phyloP scores from a whole-genome alignment of 2,113 vertebrate species.

The Talpa occidentalis region DNA sequence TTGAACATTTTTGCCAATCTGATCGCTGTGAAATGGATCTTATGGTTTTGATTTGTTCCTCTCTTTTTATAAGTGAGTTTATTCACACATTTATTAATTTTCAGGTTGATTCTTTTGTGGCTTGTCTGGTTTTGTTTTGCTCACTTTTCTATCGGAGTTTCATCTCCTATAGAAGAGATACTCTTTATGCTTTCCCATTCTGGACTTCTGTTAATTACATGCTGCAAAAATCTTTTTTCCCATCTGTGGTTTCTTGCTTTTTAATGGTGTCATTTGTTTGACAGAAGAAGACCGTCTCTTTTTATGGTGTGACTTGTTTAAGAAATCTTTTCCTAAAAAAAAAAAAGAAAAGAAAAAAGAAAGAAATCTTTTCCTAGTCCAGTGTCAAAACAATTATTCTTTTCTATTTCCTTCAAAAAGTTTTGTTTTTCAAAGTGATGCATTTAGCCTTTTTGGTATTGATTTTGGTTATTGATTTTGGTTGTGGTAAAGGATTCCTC shows the following conservation, averaged over 20 bases:
- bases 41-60: conserved; percentile 11
- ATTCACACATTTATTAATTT: not conserved
- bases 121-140: not conserved
- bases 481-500: not conserved
- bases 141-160: not conserved
- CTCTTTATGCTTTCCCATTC: not conserved
- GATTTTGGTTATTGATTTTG: not conserved
- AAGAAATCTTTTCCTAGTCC: not conserved
- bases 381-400: not conserved
- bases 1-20: not conserved
- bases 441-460: conserved; percentile 29
- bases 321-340: not conserved
- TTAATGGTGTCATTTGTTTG: not conserved
- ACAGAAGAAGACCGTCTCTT: conserved; percentile 5
- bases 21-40: not conserved
- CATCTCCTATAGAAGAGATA: not conserved
- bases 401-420: not conserved
- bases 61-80: not conserved
- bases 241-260: not conserved
- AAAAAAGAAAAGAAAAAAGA: too few species aligned
- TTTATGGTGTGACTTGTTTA: conserved; percentile 22
- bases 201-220: not conserved
- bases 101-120: not conserved
- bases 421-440: conserved; percentile 39
- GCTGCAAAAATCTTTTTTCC: not conserved